Conservation (phyloP, 2,113 vertebrate species). For the Salminus brasiliensis region DNA sequence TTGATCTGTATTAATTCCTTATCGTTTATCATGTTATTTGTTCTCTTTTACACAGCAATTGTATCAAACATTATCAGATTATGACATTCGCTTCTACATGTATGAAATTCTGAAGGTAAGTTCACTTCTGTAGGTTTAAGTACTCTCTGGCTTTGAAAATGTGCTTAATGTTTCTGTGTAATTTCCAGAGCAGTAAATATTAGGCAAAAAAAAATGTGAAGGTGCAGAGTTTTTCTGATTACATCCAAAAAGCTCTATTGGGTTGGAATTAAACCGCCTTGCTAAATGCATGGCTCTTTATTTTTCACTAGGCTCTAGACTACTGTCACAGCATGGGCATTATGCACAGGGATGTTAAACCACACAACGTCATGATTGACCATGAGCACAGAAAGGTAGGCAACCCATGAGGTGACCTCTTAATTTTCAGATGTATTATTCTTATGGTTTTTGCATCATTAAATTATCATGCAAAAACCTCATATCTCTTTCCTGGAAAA, state of each 20-base stretch:
- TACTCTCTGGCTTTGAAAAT: neutral
- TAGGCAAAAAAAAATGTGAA: neutral
- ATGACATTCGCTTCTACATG: slow-evolving; percentile 90
- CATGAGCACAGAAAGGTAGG: slow-evolving; percentile 88
- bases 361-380: slow-evolving; percentile 89
- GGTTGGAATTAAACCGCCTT: neutral
- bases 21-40: neutral
- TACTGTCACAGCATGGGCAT: slow-evolving; percentile 88
- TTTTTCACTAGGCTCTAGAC: slow-evolving; percentile 69
- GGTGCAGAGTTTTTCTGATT: neutral
- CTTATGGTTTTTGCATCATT: neutral
- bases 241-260: neutral
- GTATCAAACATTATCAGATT: slow-evolving; percentile 87
- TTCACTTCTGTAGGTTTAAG: neutral
- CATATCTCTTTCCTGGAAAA: too few species aligned
- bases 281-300: neutral
- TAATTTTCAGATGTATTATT: neutral
- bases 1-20: too few species aligned
- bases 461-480: too few species aligned
- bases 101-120: slow-evolving; percentile 88
- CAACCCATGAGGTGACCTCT: neutral
- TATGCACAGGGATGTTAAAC: slow-evolving; percentile 88
- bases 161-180: neutral
- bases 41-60: slow-evolving; percentile 75
- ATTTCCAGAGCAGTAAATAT: neutral